Percentiles rank a stretch among this genome's conserved stretches.
Evolutionary conservation across 2,797 vertebrate species (phyloP).

Genomic region (Sitta carolinensis): DNA sequence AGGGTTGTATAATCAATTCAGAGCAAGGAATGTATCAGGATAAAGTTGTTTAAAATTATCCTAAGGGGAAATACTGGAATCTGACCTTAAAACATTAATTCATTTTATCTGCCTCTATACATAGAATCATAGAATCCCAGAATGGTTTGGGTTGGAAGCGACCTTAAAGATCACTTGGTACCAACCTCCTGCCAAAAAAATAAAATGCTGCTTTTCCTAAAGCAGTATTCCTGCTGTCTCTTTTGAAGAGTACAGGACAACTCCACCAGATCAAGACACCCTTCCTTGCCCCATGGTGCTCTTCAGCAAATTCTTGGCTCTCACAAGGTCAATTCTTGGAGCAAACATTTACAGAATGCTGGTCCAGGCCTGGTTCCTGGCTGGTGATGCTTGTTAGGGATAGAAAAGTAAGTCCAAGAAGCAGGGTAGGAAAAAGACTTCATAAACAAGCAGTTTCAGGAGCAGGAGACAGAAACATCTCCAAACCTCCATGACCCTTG

Average conservation of each 20-base stretch:
- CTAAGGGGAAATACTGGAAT: not conserved
- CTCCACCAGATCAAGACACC: rapidly evolving
- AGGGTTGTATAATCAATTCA: not conserved
- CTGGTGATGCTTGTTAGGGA: not conserved
- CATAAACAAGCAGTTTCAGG: not conserved
- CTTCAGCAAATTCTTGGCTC: not conserved
- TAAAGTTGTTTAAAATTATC: not conserved
- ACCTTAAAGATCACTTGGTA: not conserved
- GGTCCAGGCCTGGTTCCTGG: not conserved
- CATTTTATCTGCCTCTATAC: not conserved
- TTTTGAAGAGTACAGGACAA: not conserved
- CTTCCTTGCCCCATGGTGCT: rapidly evolving
- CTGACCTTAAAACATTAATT: not conserved
- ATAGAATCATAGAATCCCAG: not conserved
- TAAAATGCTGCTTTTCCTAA: not conserved
- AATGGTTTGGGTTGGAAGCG: not conserved
- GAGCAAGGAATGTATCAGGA: not conserved
- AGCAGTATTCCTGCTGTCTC: not conserved
- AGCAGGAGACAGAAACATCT: not conserved
- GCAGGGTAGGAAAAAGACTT: not conserved
- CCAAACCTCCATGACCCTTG: not conserved
- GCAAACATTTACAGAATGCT: not conserved
- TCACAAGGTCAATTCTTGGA: not conserved
- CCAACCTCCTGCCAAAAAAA: not conserved
- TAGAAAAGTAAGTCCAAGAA: not conserved